Conservation (phyloP, 2,888 invertebrate genomes). For the Acanthosoma haemorrhoidale region DNA sequence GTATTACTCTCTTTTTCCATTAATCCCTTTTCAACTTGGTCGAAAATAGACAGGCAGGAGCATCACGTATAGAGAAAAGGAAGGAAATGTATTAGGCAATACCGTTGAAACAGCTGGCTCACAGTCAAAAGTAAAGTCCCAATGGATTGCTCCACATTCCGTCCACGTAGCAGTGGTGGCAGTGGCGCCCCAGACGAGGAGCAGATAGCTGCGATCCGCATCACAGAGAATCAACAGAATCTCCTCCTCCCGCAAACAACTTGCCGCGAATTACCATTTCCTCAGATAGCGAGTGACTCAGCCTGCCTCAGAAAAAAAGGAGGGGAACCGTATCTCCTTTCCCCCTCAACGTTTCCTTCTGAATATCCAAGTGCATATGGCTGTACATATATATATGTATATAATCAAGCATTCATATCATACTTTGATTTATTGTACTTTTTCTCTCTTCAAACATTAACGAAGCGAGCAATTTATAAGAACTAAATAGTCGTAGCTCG, state of each 20-base stretch:
- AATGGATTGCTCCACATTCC: background rate
- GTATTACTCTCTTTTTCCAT: too few species aligned
- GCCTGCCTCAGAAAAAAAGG: background rate
- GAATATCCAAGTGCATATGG: background rate
- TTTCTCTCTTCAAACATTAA: too few species aligned
- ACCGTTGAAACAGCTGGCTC: background rate
- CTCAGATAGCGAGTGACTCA: constrained; percentile 8
- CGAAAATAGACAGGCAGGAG: too few species aligned
- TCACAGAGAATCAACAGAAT: constrained; percentile 12
- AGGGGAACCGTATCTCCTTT: background rate
- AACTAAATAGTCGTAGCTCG: too few species aligned
- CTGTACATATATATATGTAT: too few species aligned
- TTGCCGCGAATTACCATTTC: constrained; percentile 4
- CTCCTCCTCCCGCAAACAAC: background rate
- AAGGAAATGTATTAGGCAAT: constrained; percentile 8
- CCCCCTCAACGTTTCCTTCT: background rate
- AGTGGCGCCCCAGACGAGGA: background rate
- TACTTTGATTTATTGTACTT: too few species aligned
- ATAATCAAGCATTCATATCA: too few species aligned
- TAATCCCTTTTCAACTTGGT: too few species aligned
- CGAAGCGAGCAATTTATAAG: too few species aligned
- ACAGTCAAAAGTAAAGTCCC: background rate
- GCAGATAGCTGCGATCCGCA: background rate
- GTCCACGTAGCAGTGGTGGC: background rate
- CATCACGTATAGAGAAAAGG: background rate